phyloP scores from a whole-genome alignment of 2,797 vertebrate species.

The Artibeus jamaicensis region DNA sequence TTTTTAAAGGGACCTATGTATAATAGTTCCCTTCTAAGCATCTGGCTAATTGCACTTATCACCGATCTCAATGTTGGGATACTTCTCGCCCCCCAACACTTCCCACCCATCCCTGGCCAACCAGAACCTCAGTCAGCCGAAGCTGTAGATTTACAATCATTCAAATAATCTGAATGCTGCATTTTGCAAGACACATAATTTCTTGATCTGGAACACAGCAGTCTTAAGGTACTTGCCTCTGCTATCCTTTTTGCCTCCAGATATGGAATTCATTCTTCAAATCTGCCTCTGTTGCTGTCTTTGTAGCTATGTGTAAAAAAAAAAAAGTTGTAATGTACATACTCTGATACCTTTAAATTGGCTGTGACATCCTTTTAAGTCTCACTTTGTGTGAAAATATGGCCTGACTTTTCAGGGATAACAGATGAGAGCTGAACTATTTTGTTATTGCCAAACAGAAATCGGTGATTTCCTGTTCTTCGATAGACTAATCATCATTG shows the following conservation, averaged over 20 bases:
- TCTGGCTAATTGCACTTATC: not conserved
- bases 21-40: not conserved
- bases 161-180: not conserved
- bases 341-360: not conserved
- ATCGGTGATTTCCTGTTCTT: not conserved
- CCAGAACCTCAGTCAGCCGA: not conserved
- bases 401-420: not conserved
- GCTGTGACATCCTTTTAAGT: not conserved
- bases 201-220: not conserved
- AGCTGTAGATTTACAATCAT: not conserved
- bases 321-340: not conserved
- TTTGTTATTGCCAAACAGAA: not conserved
- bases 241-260: not conserved
- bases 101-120: not conserved
- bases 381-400: not conserved
- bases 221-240: not conserved
- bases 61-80: not conserved
- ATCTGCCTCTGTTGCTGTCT: not conserved
- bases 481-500: not conserved
- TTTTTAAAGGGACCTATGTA: not conserved
- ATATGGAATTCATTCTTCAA: not conserved
- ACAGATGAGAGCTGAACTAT: not conserved
- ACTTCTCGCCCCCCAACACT: not conserved
- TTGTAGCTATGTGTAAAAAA: not conserved
- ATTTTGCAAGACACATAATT: not conserved